These are phyloP conservation scores for Eilema sororculum DNA, from an alignment of 2,888 invertebrate species.

Conservation along the genomic window DNA sequence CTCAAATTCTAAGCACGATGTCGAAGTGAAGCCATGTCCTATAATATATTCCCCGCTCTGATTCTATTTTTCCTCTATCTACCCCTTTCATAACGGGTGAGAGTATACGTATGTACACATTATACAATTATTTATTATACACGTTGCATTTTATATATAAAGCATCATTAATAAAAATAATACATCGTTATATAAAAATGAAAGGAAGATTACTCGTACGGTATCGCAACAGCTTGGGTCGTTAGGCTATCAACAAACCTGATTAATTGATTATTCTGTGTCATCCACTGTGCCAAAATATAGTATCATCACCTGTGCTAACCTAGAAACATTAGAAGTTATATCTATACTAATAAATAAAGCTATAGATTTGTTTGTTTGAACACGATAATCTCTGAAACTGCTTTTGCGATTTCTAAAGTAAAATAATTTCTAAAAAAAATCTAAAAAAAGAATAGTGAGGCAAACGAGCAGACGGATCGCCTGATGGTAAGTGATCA, in stretches of 20 bases:
- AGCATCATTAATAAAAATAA: neutral
- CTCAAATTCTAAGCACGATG: too few species aligned
- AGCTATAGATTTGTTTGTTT: neutral
- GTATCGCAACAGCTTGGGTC: neutral
- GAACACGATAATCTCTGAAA: neutral
- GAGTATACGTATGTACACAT: neutral
- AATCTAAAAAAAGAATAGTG: too few species aligned
- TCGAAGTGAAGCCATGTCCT: too few species aligned
- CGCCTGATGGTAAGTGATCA: too few species aligned
- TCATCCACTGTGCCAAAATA: conserved; percentile 11
- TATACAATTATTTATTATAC: neutral
- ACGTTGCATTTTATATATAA: neutral
- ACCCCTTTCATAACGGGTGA: neutral
- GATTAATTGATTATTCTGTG: conserved; percentile 7
- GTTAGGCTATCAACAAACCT: neutral
- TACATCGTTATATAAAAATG: neutral
- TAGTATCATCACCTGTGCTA: neutral
- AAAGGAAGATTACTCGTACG: conserved; percentile 3
- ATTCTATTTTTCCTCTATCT: too few species aligned
- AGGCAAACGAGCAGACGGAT: too few species aligned
- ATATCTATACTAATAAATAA: conserved; percentile 7
- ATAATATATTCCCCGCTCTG: too few species aligned
- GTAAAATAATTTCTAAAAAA: too few species aligned
- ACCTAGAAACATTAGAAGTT: conserved; percentile 11
- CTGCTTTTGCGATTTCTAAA: neutral